Base-by-base conservation (phyloP, 1,140 invertebrate species). In the Tetramorium alpestre region DNA sequence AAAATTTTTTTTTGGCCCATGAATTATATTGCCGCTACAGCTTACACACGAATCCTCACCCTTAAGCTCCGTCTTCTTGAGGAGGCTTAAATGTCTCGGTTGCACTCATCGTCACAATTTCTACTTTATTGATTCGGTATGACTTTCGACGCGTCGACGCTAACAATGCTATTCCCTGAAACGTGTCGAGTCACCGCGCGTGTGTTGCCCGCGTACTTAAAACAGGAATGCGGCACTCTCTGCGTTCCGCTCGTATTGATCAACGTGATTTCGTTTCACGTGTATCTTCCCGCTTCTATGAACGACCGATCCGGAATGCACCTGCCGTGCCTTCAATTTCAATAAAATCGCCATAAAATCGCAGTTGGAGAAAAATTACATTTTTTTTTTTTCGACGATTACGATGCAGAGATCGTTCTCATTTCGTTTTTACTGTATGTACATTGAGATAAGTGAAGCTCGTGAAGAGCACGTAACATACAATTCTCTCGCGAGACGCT, bases 91-190 rank as follows among this genome's bases (percentile, higher is more conserved):
- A 38, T 38, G 22, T 56, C 54, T 38, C 25, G 51, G 73, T 47
- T 18, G 64, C 49, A 69, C 49, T 70, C 47, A 18, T 67, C 75
- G 84, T 80, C 51, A 67, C 22, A 41, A 67, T 80, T 70, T 78
- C 76, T 64, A 49, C 51, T 65, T 69, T 85, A 77, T 85, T 85
- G 72, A 77, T 85, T 85, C 38, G 58, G 13, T 78, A 85, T 64
- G 75, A 76, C 76, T 86, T 86, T 80, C 76, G 76, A 80, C 76
- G 76, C 76, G 64, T 47, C 80, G 82, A 69, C 65, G 77, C 76
- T 81, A 70, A 81, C 44, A 84, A 73, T 70, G 64, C 78, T 38
- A 44, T 62, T 60, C 80, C n/a, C 25, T 62, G 64, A 51, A 49
- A 28, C 47, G 38, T 80, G 85, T 67, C 65, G 64, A 86, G 73